Evolutionary conservation across 1,140 invertebrate genomes (phyloP).

Genomic region (Lutraria rhynchaena): DNA sequence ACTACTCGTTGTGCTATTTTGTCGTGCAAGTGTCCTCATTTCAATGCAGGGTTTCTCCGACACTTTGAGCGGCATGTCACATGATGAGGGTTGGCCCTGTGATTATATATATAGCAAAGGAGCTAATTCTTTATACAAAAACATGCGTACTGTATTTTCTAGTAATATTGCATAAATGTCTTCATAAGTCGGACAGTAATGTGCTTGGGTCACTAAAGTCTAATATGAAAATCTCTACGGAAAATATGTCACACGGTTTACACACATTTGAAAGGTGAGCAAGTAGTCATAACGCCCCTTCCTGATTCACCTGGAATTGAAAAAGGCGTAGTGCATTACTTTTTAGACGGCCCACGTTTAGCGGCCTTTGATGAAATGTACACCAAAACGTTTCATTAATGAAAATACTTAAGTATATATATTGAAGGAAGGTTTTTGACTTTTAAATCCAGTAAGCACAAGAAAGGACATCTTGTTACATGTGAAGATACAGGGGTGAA

Average conservation of each 20-base stretch:
- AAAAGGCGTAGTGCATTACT: constrained; percentile 30
- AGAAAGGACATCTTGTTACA: too few species aligned
- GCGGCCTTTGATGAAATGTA: too few species aligned
- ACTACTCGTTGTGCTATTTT: constrained; percentile 85
- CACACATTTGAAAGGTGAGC: constrained; percentile 37
- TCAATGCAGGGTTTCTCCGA: constrained; percentile 88
- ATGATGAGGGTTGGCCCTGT: constrained; percentile 34
- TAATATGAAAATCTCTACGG: constrained; percentile 34
- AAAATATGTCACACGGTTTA: constrained; percentile 27
- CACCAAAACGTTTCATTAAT: too few species aligned
- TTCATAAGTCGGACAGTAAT: constrained; percentile 25
- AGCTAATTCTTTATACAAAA: constrained; percentile 49
- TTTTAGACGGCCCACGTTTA: not conserved
- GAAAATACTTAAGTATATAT: too few species aligned
- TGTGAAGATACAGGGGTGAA: too few species aligned
- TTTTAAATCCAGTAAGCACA: too few species aligned
- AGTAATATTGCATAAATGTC: constrained; percentile 29
- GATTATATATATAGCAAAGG: constrained; percentile 56
- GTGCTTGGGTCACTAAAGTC: constrained; percentile 24
- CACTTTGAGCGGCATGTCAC: constrained; percentile 8
- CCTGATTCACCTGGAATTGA: constrained; percentile 55
- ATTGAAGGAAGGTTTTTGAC: too few species aligned
- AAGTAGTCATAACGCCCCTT: constrained; percentile 54
- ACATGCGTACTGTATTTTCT: constrained; percentile 35
- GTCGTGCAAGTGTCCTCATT: constrained; percentile 86